Conservation (phyloP, 2,113 vertebrate species). For the Atrichornis clamosus region DNA sequence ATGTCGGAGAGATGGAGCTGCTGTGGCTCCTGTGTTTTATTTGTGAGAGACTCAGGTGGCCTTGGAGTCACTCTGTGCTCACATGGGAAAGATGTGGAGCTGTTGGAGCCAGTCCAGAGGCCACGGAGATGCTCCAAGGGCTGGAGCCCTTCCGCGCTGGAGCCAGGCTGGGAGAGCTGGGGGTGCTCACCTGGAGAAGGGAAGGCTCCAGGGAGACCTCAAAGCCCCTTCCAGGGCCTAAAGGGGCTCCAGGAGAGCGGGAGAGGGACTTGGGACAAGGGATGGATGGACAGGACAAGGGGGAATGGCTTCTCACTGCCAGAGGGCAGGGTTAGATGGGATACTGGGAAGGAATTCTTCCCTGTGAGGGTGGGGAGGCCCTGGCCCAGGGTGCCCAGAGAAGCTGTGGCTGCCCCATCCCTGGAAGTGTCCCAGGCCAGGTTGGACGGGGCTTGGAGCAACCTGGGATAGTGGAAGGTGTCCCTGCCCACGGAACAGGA, state of each 20-base stretch:
- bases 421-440: background rate
- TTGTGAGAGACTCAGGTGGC: accelerated
- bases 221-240: background rate
- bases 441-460: accelerated
- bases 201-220: background rate
- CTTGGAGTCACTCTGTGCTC: background rate
- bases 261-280: background rate
- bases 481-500: background rate
- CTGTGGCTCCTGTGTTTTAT: background rate
- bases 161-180: background rate
- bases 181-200: background rate
- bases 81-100: background rate
- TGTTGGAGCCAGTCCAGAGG: background rate
- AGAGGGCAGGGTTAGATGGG: background rate
- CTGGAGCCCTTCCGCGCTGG: background rate
- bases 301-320: background rate
- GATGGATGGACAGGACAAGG: background rate
- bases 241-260: background rate
- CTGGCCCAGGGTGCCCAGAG: background rate
- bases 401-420: background rate
- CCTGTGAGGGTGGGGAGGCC: background rate
- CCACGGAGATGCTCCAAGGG: background rate
- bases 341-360: background rate
- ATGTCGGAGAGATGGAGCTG: background rate
- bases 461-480: background rate